A percentile compares a stretch with the other conserved stretches of the same genome.
phyloP scores from a whole-genome alignment of 2,888 invertebrate species.

The Arge pagana region DNA sequence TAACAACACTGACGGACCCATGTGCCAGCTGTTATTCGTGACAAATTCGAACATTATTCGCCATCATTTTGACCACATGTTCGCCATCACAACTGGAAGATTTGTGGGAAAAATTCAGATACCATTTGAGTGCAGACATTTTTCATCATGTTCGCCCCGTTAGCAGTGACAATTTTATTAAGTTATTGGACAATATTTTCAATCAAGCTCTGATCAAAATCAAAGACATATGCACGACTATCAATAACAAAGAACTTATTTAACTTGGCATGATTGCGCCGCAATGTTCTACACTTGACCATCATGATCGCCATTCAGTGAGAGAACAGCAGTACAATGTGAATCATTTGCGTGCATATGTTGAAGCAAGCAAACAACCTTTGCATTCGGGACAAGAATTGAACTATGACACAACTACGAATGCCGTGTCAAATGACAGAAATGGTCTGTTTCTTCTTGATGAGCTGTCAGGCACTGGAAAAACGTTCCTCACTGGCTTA shows the following conservation, averaged over 20 bases:
- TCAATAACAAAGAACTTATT: conserved; percentile 29
- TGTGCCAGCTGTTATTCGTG: conserved; percentile 32
- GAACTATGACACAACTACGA: conserved; percentile 28
- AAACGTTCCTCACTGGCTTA: conserved; percentile 52
- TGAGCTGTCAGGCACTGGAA: conserved; percentile 51
- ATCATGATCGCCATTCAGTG: conserved; percentile 33
- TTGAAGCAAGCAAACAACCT: conserved; percentile 26
- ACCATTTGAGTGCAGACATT: conserved; percentile 41
- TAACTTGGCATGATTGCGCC: conserved; percentile 39
- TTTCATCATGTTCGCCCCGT: conserved; percentile 37
- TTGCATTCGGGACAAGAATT: conserved; percentile 27
- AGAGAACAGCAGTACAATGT: conserved; percentile 36
- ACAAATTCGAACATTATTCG: conserved; percentile 43
- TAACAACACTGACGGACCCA: conserved; percentile 32
- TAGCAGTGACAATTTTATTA: conserved; percentile 30
- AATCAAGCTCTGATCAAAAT: conserved; percentile 42
- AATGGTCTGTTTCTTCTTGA: conserved; percentile 36
- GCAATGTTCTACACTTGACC: conserved; percentile 24
- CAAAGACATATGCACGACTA: conserved; percentile 37
- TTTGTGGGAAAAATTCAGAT: conserved; percentile 39
- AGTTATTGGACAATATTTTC: conserved; percentile 36
- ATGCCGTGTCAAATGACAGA: conserved; percentile 31
- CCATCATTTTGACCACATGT: conserved; percentile 41
- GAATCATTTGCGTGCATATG: conserved; percentile 26
- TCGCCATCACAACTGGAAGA: conserved; percentile 38